Evolutionary conservation across 35 echinoderm and acorn worm genomes (phyloP).

Genomic region (Acanthaster planci): DNA sequence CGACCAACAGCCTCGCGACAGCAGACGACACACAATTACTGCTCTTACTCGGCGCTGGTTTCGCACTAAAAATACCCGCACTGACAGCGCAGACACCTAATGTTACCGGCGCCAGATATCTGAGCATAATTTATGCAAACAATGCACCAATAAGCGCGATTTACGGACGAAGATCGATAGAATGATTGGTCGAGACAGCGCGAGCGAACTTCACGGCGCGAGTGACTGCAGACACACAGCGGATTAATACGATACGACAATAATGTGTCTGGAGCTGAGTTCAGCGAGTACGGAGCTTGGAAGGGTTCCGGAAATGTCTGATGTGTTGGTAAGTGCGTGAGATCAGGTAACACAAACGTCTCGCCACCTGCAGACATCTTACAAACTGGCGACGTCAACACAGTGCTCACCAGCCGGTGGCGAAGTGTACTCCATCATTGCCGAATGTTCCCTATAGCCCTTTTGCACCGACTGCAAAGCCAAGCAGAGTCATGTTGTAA

Average conservation of each 20-base stretch:
- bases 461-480: too few species aligned
- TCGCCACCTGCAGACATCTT: conserved; percentile 6
- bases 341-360: neutral
- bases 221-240: neutral
- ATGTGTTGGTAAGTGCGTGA: neutral
- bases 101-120: conserved; percentile 41
- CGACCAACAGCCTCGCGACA: neutral
- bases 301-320: conserved; percentile 4
- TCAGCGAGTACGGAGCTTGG: neutral
- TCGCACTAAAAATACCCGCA: conserved; percentile 9
- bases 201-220: neutral
- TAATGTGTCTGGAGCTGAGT: neutral
- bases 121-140: conserved; percentile 47
- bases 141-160: conserved; percentile 22
- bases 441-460: too few species aligned
- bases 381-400: neutral
- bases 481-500: too few species aligned
- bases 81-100: conserved; percentile 29
- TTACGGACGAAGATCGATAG: conserved; percentile 4
- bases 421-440: too few species aligned
- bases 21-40: conserved; percentile 3
- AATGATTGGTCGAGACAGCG: neutral
- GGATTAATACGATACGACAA: conserved; percentile 5
- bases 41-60: neutral
- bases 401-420: too few species aligned